Percentiles rank a stretch among this genome's conserved stretches.
These are phyloP conservation scores for Cactoblastis cactorum DNA, from an alignment of 2,888 invertebrate genomes.

Conservation along the genomic window DNA sequence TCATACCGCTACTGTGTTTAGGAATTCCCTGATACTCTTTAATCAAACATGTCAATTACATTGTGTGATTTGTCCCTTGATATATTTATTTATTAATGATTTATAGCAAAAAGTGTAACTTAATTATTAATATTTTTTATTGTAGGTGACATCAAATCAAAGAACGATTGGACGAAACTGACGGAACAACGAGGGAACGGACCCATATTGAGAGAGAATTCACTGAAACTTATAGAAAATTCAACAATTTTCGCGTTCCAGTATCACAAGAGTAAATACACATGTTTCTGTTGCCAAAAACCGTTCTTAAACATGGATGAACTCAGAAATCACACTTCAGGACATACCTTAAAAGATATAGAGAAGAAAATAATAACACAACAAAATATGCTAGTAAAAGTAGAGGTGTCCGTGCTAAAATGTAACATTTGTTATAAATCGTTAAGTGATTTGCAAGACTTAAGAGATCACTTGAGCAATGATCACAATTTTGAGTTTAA, in stretches of 20 bases:
- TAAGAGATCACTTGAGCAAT: constrained; percentile 41
- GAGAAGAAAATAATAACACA: constrained; percentile 54
- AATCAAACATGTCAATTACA: too few species aligned
- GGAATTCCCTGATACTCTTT: too few species aligned
- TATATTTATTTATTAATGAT: too few species aligned
- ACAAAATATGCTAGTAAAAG: constrained; percentile 59
- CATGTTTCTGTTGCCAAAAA: constrained; percentile 63
- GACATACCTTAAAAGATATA: constrained; percentile 46
- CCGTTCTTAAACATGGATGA: constrained; percentile 49
- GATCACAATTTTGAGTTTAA: constrained; percentile 41
- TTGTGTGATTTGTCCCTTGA: too few species aligned
- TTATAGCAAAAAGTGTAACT: too few species aligned
- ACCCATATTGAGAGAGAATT: constrained; percentile 40
- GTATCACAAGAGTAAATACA: constrained; percentile 61
- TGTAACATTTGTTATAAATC: constrained; percentile 49
- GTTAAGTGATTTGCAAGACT: constrained; percentile 30
- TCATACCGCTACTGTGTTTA: too few species aligned
- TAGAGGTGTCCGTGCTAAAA: constrained; percentile 49
- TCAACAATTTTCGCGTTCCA: constrained; percentile 62
- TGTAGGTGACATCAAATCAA: neutral
- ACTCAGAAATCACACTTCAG: constrained; percentile 44
- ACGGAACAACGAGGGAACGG: constrained; percentile 37
- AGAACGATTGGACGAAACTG: constrained; percentile 40
- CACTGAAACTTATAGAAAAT: constrained; percentile 73
- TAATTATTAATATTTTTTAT: too few species aligned